Conservation (phyloP, 1,140 invertebrate species). For the Bombus waltoni region DNA sequence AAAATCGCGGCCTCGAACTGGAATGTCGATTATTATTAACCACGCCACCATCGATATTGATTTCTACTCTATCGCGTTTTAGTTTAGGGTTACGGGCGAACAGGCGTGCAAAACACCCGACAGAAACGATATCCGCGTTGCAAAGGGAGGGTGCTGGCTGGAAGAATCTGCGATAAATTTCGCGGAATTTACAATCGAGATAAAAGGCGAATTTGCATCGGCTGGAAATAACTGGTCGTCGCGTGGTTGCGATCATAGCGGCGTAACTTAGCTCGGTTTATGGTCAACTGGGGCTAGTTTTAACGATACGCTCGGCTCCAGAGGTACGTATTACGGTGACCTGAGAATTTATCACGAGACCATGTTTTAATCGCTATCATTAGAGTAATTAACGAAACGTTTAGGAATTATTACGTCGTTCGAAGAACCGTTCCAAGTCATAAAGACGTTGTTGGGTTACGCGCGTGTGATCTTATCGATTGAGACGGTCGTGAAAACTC, state of each 20-base stretch:
- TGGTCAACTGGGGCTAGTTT: background rate
- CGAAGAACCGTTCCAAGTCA: no score
- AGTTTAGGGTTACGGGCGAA: background rate
- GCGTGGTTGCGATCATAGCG: background rate
- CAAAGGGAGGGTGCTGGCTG: background rate
- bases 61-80: no score
- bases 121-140: background rate
- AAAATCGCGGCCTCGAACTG: background rate
- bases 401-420: no score
- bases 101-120: no score
- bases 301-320: background rate
- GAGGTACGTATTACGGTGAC: no score
- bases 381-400: no score
- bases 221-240: slow-evolving; percentile 20
- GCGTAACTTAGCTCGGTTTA: slow-evolving; percentile 18
- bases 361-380: no score
- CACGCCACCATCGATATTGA: background rate
- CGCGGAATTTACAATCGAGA: slow-evolving; percentile 29
- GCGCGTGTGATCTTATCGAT: no score
- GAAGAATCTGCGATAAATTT: slow-evolving; percentile 9
- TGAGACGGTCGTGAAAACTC: no score
- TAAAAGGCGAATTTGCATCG: slow-evolving; percentile 38
- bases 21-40: slow-evolving; percentile 29
- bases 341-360: no score
- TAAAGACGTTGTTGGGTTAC: no score